These are phyloP conservation scores for Lophotis ruficrista DNA, from an alignment of 2,113 vertebrate genomes.

Conservation along the genomic window DNA sequence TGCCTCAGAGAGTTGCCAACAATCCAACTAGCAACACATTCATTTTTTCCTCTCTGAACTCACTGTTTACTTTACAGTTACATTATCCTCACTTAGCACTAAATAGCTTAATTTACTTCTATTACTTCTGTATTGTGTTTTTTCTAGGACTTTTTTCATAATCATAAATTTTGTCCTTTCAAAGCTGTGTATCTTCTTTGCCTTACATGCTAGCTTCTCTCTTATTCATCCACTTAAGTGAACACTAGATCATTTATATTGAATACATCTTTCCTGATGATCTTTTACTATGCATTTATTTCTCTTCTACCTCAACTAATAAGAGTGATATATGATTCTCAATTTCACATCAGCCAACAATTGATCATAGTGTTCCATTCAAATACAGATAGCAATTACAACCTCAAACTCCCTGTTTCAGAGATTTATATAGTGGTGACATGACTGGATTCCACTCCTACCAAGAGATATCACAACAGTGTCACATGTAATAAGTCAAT, in stretches of 20 bases:
- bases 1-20: constrained; percentile 29
- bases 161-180: neutral
- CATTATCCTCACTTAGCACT: neutral
- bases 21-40: constrained; percentile 28
- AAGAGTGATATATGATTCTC: constrained; percentile 35
- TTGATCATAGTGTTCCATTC: neutral
- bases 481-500: neutral
- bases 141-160: neutral
- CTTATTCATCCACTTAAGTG: neutral
- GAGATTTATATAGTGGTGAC: constrained; percentile 41
- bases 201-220: neutral
- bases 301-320: constrained; percentile 15
- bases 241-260: constrained; percentile 36
- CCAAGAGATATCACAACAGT: constrained; percentile 35
- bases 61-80: constrained; percentile 28
- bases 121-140: neutral
- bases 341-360: constrained; percentile 41
- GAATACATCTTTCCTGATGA: constrained; percentile 38
- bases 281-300: constrained; percentile 6
- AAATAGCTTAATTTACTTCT: constrained; percentile 22
- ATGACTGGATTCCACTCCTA: constrained; percentile 35
- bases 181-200: neutral
- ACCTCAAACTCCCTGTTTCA: neutral
- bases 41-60: constrained; percentile 20
- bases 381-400: neutral